Evolutionary conservation across 2,888 invertebrate genomes (phyloP).

Genomic region (Dimorphilus gyrociliatus): DNA sequence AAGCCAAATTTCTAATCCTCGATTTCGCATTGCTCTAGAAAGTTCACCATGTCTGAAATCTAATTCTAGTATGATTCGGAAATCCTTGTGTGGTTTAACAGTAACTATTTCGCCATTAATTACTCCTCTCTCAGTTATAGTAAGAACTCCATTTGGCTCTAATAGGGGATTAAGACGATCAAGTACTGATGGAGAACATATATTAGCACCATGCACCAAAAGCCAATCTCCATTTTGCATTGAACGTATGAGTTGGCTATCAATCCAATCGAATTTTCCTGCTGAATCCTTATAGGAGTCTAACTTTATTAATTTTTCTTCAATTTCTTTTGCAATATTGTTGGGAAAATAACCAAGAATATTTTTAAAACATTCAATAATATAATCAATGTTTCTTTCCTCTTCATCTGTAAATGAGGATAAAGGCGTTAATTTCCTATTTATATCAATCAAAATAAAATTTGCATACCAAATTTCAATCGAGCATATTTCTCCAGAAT

Average conservation of each 20-base stretch:
- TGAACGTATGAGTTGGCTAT: constrained; percentile 40
- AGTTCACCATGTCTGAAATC: constrained; percentile 88
- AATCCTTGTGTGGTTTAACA: constrained; percentile 69
- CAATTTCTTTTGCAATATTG: too few relatives aligned
- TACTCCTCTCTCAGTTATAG: constrained; percentile 77
- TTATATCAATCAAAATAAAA: too few relatives aligned
- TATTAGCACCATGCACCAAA: constrained; percentile 60
- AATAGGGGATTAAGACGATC: constrained; percentile 87
- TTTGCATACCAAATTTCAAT: too few relatives aligned
- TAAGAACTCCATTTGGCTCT: constrained; percentile 75
- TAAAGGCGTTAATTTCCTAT: too few relatives aligned
- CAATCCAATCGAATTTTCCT: constrained; percentile 41
- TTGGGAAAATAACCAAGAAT: too few relatives aligned
- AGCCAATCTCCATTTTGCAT: constrained; percentile 39
- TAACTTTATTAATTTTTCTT: too few relatives aligned
- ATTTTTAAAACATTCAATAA: too few relatives aligned
- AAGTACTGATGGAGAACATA: constrained; percentile 85
- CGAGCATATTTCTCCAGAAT: too few relatives aligned
- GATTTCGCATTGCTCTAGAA: constrained; percentile 92
- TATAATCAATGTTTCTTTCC: too few relatives aligned
- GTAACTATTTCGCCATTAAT: constrained; percentile 53
- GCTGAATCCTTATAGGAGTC: too few relatives aligned
- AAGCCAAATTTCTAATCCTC: constrained; percentile 86
- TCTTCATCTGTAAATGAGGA: too few relatives aligned
- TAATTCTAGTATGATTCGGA: constrained; percentile 80